Percentiles rank a stretch among this genome's conserved stretches.
These are phyloP conservation scores for Harpegnathos saltator DNA, from an alignment of 1,140 invertebrate genomes.

Conservation along the genomic window DNA sequence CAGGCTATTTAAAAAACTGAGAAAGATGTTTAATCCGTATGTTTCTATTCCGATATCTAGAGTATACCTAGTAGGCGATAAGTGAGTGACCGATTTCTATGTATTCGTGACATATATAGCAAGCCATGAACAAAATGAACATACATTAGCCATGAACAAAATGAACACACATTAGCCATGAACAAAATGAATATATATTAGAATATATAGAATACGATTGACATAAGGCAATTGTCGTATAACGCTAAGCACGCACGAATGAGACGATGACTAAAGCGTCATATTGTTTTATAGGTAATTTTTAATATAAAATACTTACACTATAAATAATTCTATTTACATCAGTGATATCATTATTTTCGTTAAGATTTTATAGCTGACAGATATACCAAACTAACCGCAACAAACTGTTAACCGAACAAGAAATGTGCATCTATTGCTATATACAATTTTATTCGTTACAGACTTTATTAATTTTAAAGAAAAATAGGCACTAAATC, in stretches of 20 bases:
- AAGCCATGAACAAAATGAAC: constrained; percentile 57
- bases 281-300: background rate
- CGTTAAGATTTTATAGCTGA: too few relatives aligned
- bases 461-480: constrained; percentile 19
- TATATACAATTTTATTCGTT: constrained; percentile 2
- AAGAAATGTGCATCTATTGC: constrained; percentile 1
- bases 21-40: constrained; percentile 46
- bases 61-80: constrained; percentile 32
- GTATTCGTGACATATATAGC: constrained; percentile 50
- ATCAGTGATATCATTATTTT: too few relatives aligned
- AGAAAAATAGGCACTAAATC: constrained; percentile 9
- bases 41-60: constrained; percentile 53
- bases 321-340: too few relatives aligned
- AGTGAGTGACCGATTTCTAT: constrained; percentile 46
- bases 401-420: constrained; percentile 21
- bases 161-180: constrained; percentile 53
- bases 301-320: background rate
- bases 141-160: constrained; percentile 46
- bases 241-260: background rate
- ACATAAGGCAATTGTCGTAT: background rate
- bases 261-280: constrained; percentile 1
- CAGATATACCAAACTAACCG: constrained; percentile 16
- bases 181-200: constrained; percentile 40
- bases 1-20: constrained; percentile 65
- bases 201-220: constrained; percentile 8